These are phyloP conservation scores for Dromococcyx pavoninus DNA, from an alignment of 2,797 vertebrate genomes.

Conservation along the genomic window DNA sequence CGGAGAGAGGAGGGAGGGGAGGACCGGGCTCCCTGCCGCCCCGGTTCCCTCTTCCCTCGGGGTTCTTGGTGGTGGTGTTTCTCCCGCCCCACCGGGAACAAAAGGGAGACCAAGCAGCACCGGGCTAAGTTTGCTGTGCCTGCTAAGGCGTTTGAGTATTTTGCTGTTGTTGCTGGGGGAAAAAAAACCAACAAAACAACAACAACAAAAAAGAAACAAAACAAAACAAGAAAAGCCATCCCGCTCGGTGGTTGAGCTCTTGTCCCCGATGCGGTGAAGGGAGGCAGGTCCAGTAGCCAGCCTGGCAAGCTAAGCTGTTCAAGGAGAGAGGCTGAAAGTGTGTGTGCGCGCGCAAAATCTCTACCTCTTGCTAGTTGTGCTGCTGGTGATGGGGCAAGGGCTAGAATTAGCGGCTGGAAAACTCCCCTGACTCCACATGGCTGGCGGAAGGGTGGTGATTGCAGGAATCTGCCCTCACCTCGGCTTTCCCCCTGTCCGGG, in stretches of 20 bases:
- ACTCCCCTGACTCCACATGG: neutral
- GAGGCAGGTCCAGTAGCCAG: neutral
- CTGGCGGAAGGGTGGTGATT: neutral
- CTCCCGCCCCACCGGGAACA: neutral
- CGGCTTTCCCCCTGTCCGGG: neutral
- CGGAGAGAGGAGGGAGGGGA: constrained; percentile 80
- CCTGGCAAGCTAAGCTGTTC: neutral
- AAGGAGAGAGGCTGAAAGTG: neutral
- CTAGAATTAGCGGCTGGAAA: neutral
- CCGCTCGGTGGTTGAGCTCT: neutral
- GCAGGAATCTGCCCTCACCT: neutral
- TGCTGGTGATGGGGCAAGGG: neutral
- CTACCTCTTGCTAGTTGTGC: neutral
- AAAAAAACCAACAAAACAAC: too few species aligned
- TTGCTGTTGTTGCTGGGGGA: neutral
- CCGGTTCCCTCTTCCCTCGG: neutral
- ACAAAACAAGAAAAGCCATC: rapidly evolving
- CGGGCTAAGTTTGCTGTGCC: neutral
- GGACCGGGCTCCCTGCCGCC: constrained; percentile 71
- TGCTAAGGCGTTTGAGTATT: neutral
- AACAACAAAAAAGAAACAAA: too few species aligned
- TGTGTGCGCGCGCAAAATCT: neutral
- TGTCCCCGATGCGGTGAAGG: neutral
- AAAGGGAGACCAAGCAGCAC: neutral
- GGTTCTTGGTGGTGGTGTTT: too few species aligned